These are phyloP conservation scores for Gymnogyps californianus DNA, from an alignment of 2,113 vertebrate species.

Conservation along the genomic window DNA sequence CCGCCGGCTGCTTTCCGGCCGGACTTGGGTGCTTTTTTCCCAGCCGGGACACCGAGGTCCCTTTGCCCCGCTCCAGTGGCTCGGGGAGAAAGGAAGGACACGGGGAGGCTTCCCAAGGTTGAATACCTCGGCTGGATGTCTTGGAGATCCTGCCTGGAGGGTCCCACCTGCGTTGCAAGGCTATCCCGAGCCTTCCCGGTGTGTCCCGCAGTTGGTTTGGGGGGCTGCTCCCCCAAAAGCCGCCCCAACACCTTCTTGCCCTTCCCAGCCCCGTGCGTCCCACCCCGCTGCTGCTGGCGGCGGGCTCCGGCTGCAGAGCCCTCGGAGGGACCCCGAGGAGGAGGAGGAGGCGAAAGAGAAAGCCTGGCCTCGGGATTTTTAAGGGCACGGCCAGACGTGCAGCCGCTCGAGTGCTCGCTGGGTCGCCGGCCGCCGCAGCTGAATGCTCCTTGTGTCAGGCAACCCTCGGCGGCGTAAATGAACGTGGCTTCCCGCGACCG, in stretches of 20 bases:
- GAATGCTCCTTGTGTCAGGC: neutral
- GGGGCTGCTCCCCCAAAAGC: neutral
- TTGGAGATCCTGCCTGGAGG: fast-evolving
- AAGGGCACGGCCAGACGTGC: conserved; percentile 17
- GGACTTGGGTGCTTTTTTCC: neutral
- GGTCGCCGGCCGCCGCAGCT: neutral
- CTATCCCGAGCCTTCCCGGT: fast-evolving
- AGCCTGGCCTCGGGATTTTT: neutral
- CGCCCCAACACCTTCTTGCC: neutral
- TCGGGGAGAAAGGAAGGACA: fast-evolving
- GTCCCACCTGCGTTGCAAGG: fast-evolving
- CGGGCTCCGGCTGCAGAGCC: fast-evolving
- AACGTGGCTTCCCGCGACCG: neutral
- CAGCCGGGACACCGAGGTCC: neutral
- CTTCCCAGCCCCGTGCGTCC: neutral
- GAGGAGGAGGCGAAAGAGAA: fast-evolving
- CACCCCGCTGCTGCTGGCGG: neutral
- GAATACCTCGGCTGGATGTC: fast-evolving
- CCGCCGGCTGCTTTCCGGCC: neutral
- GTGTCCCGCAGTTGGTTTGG: fast-evolving
- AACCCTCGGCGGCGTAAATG: neutral
- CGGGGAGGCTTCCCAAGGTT: neutral
- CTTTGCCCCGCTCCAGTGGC: neutral
- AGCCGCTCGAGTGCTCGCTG: neutral
- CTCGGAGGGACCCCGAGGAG: fast-evolving